Evolutionary conservation across 1,140 invertebrate genomes (phyloP), one percentile per base, ranked within the genome.

Genomic region (Heliconius eleuchia): DNA sequence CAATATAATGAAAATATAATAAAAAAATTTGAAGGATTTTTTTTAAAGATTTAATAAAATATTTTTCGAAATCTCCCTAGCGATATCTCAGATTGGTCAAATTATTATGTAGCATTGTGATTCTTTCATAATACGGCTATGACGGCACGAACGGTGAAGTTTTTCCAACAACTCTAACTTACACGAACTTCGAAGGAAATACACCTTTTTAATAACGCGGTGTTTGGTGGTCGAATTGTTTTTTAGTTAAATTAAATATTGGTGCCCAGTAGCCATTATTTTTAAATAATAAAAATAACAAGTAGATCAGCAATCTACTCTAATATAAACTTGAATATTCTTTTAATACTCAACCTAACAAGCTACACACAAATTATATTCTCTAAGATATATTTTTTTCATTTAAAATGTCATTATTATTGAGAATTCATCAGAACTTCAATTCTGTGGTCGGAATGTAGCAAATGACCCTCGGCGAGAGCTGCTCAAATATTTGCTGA

Each of bases 401-500:
- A 3, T 66, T 66, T 42, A 76, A 37, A 39, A 46, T 42, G 57
- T 66, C 13, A 70, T 76, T 39, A 76, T 76, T 66, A 66, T 9
- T 16, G 34, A 37, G 52, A 66, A 76, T 66, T 76, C 34, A 37
- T 52, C 46, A 39, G 60, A 76, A 42, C 55, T 66, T 52, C 42
- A 74, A 74, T 66, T 8, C 16, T 30, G 52, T 42, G 50, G 73
- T 74, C 73, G 74, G 74, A 42, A 57, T 76, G 27, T 76, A 66
- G 27, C 34, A 76, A 76, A 76, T 76, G 74, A 76, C 74, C 74
- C 74, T 76, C 74, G n/a, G 42, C 74, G 75, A 82, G 77, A 76
- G 77, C 57, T 50, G 50, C 50, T 73, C 74, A 81, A 84, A 84
- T 81, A 83, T 84, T 84, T 83, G 73, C 80, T 75, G 73, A 80